Evolutionary conservation across 2,113 vertebrate species (phyloP).

Genomic region (Loxodonta africana): DNA sequence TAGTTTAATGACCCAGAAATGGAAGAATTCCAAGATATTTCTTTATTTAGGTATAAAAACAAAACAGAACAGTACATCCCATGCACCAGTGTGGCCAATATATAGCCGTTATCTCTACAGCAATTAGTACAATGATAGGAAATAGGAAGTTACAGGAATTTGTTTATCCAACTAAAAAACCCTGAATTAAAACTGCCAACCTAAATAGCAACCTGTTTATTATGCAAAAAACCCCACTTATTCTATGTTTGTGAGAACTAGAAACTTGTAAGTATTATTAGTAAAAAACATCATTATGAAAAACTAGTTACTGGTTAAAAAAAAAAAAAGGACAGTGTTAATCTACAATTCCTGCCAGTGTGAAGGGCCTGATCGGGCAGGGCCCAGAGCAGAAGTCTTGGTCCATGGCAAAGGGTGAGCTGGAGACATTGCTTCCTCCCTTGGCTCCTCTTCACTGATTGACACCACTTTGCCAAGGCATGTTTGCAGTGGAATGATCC

Average conservation of each 20-base stretch:
- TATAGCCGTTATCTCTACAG: constrained; percentile 50
- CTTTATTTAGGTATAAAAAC: constrained; percentile 87
- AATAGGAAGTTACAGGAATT: constrained; percentile 53
- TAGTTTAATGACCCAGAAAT: not conserved
- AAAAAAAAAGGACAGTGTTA: constrained; percentile 33
- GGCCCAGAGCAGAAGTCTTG: not conserved
- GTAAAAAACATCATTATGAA: constrained; percentile 75
- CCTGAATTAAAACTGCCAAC: constrained; percentile 78
- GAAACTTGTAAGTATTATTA: constrained; percentile 86
- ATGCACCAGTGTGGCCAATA: constrained; percentile 81
- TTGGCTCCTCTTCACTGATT: not conserved
- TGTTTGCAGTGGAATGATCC: not conserved
- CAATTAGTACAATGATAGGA: constrained; percentile 46
- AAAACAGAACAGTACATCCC: constrained; percentile 75
- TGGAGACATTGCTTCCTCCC: not conserved
- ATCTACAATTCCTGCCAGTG: constrained; percentile 24
- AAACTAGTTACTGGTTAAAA: constrained; percentile 57
- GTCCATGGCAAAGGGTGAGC: not conserved
- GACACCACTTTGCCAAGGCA: not conserved
- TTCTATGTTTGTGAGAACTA: constrained; percentile 66
- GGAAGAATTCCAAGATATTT: constrained; percentile 52
- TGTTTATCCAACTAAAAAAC: constrained; percentile 59
- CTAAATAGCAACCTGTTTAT: constrained; percentile 76
- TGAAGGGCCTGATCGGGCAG: not conserved
- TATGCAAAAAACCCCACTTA: constrained; percentile 75